Evolutionary conservation across 23 tunicate genomes (phyloP), one percentile per base, ranked within the genome.

Genomic region (Styela plicata): DNA sequence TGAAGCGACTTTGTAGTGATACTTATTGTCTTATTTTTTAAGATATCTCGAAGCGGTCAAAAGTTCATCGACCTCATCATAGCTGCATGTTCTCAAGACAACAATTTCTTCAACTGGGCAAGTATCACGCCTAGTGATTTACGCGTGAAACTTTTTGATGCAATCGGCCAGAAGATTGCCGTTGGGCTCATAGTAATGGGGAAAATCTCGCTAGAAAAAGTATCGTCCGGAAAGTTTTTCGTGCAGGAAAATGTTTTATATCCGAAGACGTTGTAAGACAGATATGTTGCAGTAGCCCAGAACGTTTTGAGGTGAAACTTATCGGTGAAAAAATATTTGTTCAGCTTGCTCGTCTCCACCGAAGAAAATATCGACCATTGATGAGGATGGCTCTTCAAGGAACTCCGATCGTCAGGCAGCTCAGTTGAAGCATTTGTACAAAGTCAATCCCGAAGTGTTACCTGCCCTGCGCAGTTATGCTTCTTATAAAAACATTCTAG

Each of bases 151-250:
- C 57, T 44, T 44, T 44, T 5, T 13, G 57, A 44, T 44, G 57
- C 57, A 44, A 44, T 44, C 13, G 5, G 36, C 17, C 77, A 71
- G 17, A 71, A 71, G 37, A 71, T 71, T 30, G 24, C 36, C 36
- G 34, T 71, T 29, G 77, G 77, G 3, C 77, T 71, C 36, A 71
- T 71, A 22, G 77, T 36, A 3, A 36, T 71, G 32, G 36, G 34
- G 26, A 31, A 71, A 71, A 71, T 71, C 2, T 36, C 77, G 17
- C 23, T 71, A 5, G 17, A 71, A 17, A 71, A 71, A 28, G 29
- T 71, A 21, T 21, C 35, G 3, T 30, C 36, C 36, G 35, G 20
- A 5, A 71, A n/a, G n/a, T 44, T 5, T 44, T 44, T 44, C 57
- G 57, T 7, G 57, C 57, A 5, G 57, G 57, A 5, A 7, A 13